Conservation (phyloP, 2,888 invertebrate species). For the Stenodera caucasica region DNA sequence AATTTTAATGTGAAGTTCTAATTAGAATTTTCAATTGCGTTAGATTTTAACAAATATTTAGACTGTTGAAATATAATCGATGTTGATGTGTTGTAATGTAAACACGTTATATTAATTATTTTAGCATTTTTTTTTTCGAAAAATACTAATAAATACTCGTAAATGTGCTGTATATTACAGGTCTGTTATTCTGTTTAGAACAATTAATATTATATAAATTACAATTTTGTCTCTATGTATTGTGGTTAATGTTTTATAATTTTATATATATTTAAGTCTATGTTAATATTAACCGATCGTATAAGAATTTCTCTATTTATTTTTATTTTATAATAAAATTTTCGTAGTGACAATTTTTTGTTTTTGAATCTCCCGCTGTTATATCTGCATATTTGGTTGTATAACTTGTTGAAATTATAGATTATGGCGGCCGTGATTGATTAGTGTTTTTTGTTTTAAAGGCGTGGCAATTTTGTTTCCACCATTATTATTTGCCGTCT, state of each 20-base stretch:
- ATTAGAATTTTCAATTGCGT: neutral
- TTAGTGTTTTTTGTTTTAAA: slow-evolving; percentile 33
- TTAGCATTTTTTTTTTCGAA: slow-evolving; percentile 13
- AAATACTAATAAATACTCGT: slow-evolving; percentile 15
- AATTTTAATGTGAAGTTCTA: neutral
- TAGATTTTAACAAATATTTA: slow-evolving; percentile 10
- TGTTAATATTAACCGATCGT: slow-evolving; percentile 33
- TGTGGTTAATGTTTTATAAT: slow-evolving; percentile 36
- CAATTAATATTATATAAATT: neutral
- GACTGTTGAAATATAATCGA: slow-evolving; percentile 18
- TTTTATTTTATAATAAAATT: slow-evolving; percentile 36
- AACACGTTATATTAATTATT: slow-evolving; percentile 15
- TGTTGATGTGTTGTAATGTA: slow-evolving; percentile 24
- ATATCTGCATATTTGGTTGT: neutral
- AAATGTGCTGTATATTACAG: slow-evolving; percentile 24
- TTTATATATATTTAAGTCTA: slow-evolving; percentile 30
- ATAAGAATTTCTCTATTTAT: slow-evolving; percentile 28
- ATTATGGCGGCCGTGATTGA: neutral
- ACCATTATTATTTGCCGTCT: neutral
- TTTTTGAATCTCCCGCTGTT: neutral
- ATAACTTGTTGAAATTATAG: neutral
- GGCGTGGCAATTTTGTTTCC: slow-evolving; percentile 37
- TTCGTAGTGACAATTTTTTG: neutral
- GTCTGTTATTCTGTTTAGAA: neutral
- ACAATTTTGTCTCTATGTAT: neutral